These are phyloP conservation scores for Sialia sialis DNA, from an alignment of 2,113 vertebrate species.

Conservation along the genomic window DNA sequence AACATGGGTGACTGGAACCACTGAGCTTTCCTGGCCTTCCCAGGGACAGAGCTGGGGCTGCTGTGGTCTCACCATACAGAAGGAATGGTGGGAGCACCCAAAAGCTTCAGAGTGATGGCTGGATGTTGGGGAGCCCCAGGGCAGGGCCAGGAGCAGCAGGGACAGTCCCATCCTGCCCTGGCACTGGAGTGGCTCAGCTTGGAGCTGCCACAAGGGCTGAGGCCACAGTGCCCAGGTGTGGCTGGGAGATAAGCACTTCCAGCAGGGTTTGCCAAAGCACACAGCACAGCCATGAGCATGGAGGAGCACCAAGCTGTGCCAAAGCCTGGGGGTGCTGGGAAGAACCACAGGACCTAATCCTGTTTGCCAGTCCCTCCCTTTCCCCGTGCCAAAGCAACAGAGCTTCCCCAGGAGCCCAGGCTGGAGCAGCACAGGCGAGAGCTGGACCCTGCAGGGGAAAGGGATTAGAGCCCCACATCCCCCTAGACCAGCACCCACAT, in stretches of 20 bases:
- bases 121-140: background rate
- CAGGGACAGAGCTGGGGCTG: background rate
- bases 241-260: background rate
- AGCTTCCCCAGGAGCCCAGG: background rate
- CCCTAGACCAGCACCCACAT: background rate
- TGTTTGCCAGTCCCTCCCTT: background rate
- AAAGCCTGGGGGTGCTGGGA: background rate
- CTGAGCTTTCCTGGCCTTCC: background rate
- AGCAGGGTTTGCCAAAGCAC: background rate
- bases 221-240: background rate
- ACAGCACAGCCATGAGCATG: background rate
- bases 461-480: rapidly evolving
- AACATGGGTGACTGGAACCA: background rate
- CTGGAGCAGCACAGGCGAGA: background rate
- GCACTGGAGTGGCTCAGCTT: background rate
- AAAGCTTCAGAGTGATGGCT: background rate
- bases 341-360: background rate
- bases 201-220: background rate
- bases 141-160: background rate
- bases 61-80: background rate
- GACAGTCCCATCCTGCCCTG: background rate
- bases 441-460: background rate
- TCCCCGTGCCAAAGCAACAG: background rate
- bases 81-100: background rate
- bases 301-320: background rate